Percentiles rank a stretch among this genome's conserved stretches.
phyloP scores from a whole-genome alignment of 2,797 vertebrate species.

The Sciurus vulgaris region DNA sequence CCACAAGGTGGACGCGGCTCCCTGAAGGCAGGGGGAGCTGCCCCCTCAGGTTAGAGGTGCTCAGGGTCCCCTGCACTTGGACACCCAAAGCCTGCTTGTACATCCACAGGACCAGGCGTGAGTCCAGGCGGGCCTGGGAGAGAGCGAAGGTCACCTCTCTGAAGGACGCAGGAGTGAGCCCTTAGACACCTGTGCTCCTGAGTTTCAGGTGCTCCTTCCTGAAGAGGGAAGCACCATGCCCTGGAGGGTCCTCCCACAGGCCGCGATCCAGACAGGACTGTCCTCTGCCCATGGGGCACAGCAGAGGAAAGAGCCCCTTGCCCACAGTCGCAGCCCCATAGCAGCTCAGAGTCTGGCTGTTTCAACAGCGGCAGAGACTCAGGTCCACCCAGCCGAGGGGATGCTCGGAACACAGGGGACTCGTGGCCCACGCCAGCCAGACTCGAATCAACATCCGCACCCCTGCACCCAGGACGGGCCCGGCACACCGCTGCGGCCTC shows the following conservation, averaged over 20 bases:
- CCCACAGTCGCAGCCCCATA: not conserved
- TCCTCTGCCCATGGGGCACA: not conserved
- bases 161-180: not conserved
- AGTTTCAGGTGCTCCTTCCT: not conserved
- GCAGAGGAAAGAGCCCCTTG: not conserved
- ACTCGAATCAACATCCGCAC: too few relatives aligned
- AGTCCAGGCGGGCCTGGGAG: constrained; percentile 92
- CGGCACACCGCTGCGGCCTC: not conserved
- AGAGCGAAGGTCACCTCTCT: not conserved
- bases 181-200: not conserved
- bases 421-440: too few relatives aligned
- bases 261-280: not conserved
- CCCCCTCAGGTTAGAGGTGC: too few relatives aligned
- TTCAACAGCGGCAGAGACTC: not conserved
- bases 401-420: not conserved
- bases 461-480: too few relatives aligned
- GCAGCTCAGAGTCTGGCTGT: not conserved
- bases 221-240: not conserved
- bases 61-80: too few relatives aligned
- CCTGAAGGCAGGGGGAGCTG: too few relatives aligned
- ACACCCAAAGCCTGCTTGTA: constrained; percentile 88
- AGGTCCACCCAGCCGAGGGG: not conserved
- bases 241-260: not conserved
- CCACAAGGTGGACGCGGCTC: too few relatives aligned
- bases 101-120: constrained; percentile 94